Evolutionary conservation across 2,797 vertebrate genomes (phyloP).

Genomic region (Numenius phaeopus): DNA sequence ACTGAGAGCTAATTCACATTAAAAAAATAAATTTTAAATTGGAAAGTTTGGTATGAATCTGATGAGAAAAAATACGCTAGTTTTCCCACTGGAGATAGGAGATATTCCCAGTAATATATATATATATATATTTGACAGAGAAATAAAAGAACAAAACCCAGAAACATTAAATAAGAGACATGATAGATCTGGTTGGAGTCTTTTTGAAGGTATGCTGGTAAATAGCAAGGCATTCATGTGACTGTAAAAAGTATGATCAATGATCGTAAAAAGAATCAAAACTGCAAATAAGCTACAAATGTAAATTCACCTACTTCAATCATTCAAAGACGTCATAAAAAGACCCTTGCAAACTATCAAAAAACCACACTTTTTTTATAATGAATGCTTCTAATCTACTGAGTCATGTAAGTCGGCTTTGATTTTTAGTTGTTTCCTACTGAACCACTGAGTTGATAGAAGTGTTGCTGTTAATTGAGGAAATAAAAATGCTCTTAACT

Average conservation of each 20-base stretch:
- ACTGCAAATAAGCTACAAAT: not conserved
- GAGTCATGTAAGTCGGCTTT: not conserved
- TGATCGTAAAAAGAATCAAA: not conserved
- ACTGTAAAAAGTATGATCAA: not conserved
- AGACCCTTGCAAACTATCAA: not conserved
- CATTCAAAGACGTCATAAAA: not conserved
- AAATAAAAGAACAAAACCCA: not conserved
- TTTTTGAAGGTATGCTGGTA: not conserved
- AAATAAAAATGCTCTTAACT: not conserved
- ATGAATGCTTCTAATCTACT: not conserved
- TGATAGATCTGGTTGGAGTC: not conserved
- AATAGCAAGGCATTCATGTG: not conserved
- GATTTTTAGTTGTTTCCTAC: not conserved
- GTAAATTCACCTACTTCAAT: not conserved
- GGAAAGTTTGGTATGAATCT: not conserved
- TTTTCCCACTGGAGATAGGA: not conserved
- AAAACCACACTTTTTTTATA: accelerated
- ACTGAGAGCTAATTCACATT: not conserved
- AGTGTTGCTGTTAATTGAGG: not conserved
- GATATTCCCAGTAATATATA: not conserved
- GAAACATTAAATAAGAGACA: not conserved
- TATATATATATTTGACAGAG: not conserved
- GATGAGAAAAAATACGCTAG: not conserved
- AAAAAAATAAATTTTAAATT: not conserved
- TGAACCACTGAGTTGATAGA: not conserved